Evolutionary conservation across 2,113 vertebrate genomes (phyloP).

Genomic region (Clarias magur): DNA sequence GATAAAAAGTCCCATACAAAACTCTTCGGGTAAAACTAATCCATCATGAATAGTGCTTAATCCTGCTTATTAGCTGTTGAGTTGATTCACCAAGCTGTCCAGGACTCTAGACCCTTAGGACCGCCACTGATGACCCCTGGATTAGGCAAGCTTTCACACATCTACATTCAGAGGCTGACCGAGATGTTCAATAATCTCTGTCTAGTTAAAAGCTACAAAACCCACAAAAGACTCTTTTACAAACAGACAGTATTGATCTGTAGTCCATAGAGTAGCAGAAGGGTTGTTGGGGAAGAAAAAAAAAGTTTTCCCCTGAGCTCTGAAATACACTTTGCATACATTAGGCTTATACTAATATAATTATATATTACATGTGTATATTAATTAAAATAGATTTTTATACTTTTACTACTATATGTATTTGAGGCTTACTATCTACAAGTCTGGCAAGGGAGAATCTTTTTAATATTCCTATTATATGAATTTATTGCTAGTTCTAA

Average conservation of each 20-base stretch:
- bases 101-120: background rate
- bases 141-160: conserved; percentile 3
- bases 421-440: background rate
- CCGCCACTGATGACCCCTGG: conserved; percentile 18
- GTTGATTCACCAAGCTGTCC: conserved; percentile 14
- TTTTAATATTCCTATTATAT: background rate
- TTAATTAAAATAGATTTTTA: no score
- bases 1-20: conserved; percentile 5
- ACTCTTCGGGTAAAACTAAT: conserved; percentile 1
- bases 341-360: background rate
- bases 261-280: background rate
- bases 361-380: background rate
- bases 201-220: background rate
- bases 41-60: conserved; percentile 9
- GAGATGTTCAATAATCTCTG: conserved; percentile 6
- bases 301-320: background rate
- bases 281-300: no score
- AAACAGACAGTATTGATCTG: background rate
- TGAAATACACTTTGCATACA: background rate
- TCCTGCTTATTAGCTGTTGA: conserved; percentile 14
- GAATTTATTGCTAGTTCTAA: background rate
- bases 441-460: background rate
- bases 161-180: background rate
- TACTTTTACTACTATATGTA: background rate
- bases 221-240: background rate